Percentiles rank a stretch among this genome's conserved stretches.
Conservation (phyloP, 2,113 vertebrate species). For the Neoarius graeffei region DNA sequence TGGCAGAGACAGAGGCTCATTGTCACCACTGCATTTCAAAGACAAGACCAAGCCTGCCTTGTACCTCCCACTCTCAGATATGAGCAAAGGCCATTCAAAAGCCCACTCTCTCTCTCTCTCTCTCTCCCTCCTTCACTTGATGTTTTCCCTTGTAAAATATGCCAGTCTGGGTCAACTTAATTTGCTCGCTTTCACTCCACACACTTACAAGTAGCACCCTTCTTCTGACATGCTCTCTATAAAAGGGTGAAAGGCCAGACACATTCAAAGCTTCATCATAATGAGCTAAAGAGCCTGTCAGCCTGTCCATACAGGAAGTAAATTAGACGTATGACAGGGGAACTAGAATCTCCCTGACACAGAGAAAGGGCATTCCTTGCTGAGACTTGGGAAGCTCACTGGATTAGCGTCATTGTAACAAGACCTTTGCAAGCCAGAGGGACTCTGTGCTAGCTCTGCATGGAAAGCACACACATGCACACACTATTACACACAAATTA, state of each 20-base stretch:
- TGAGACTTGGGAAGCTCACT: conserved; percentile 14
- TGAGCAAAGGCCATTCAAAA: conserved; percentile 47
- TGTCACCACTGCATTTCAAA: conserved; percentile 64
- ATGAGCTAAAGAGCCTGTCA: conserved; percentile 15
- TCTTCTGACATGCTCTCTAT: background rate
- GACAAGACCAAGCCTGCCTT: conserved; percentile 51
- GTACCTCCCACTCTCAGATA: conserved; percentile 44
- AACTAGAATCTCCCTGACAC: background rate
- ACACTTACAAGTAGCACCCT: background rate
- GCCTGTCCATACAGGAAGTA: background rate
- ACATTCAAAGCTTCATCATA: background rate
- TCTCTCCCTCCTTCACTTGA: conserved; percentile 4
- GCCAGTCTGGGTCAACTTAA: conserved; percentile 34
- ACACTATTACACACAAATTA: conserved; percentile 16
- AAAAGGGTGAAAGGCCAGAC: conserved; percentile 20
- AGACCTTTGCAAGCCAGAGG: conserved; percentile 7
- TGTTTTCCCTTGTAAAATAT: conserved; percentile 24
- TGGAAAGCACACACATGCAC: background rate
- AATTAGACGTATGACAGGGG: background rate
- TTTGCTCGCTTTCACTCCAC: conserved; percentile 39
- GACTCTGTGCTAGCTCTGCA: conserved; percentile 37
- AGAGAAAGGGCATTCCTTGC: conserved; percentile 24
- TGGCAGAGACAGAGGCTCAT: conserved; percentile 60
- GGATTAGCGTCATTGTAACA: conserved; percentile 44
- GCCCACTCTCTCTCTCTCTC: conserved; percentile 30